phyloP scores from a whole-genome alignment of 2,797 vertebrate genomes.

The Triplophysa bombifrons region DNA sequence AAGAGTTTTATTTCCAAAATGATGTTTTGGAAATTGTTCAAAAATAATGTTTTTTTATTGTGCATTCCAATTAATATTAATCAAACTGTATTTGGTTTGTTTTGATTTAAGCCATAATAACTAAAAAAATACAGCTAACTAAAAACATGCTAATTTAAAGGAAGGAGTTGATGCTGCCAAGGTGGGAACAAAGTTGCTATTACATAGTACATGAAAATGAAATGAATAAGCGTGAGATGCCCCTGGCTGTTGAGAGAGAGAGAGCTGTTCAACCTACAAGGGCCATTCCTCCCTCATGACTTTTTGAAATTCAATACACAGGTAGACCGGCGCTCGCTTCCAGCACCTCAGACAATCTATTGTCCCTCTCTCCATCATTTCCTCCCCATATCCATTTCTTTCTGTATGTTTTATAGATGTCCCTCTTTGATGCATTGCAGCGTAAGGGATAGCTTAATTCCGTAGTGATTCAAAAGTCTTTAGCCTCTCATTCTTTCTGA shows the following conservation, averaged over 20 bases:
- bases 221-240: slow-evolving; percentile 40
- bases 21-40: too few relatives aligned
- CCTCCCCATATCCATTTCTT: slow-evolving; percentile 29
- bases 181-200: slow-evolving; percentile 38
- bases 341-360: slow-evolving; percentile 43
- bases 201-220: slow-evolving; percentile 46
- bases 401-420: slow-evolving; percentile 52
- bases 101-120: too few relatives aligned
- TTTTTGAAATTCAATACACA: slow-evolving; percentile 46
- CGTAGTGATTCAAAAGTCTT: slow-evolving; percentile 14
- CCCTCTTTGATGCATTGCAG: slow-evolving; percentile 39
- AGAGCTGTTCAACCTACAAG: slow-evolving; percentile 14
- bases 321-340: slow-evolving; percentile 15
- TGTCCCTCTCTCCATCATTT: slow-evolving; percentile 31
- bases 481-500: slow-evolving; percentile 6
- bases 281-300: background rate
- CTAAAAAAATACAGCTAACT: too few relatives aligned
- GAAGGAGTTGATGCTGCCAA: slow-evolving; percentile 18
- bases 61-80: too few relatives aligned
- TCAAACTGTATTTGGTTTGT: too few relatives aligned
- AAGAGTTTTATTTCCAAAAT: too few relatives aligned
- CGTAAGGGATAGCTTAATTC: slow-evolving; percentile 38
- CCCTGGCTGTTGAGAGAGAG: slow-evolving; percentile 16
- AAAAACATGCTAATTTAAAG: too few relatives aligned
- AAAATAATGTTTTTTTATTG: too few relatives aligned